phyloP scores from a whole-genome alignment of 2,113 vertebrate genomes.

The Corapipo altera region DNA sequence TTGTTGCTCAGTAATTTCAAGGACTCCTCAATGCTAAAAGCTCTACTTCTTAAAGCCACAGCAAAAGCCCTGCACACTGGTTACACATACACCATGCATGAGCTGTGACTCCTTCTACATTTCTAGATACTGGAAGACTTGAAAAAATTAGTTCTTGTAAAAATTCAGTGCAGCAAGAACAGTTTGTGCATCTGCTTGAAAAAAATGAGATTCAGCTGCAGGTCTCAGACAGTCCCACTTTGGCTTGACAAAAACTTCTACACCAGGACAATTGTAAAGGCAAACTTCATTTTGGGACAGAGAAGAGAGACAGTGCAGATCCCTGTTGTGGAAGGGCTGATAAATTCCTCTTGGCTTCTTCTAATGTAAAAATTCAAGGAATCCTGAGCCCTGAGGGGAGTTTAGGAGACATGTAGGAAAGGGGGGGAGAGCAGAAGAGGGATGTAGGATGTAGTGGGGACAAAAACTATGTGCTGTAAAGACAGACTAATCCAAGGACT shows the following conservation, averaged over 20 bases:
- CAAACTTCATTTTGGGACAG: not conserved
- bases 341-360: constrained; percentile 37
- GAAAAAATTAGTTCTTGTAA: not conserved
- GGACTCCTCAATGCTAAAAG: not conserved
- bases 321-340: not conserved
- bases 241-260: not conserved
- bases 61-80: not conserved
- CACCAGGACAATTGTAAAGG: not conserved
- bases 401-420: constrained; percentile 51
- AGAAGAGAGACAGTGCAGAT: not conserved
- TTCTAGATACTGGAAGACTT: not conserved
- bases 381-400: constrained; percentile 44
- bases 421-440: not conserved
- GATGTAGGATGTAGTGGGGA: not conserved
- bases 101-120: not conserved
- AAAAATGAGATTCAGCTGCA: not conserved
- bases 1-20: not conserved
- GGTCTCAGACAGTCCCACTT: not conserved
- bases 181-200: not conserved
- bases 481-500: not conserved
- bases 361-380: constrained; percentile 56
- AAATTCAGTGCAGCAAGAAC: not conserved
- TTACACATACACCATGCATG: accelerated
- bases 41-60: not conserved
- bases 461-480: constrained; percentile 7